Conservation (phyloP, 2,888 invertebrate species). For the Steromphala cineraria region DNA sequence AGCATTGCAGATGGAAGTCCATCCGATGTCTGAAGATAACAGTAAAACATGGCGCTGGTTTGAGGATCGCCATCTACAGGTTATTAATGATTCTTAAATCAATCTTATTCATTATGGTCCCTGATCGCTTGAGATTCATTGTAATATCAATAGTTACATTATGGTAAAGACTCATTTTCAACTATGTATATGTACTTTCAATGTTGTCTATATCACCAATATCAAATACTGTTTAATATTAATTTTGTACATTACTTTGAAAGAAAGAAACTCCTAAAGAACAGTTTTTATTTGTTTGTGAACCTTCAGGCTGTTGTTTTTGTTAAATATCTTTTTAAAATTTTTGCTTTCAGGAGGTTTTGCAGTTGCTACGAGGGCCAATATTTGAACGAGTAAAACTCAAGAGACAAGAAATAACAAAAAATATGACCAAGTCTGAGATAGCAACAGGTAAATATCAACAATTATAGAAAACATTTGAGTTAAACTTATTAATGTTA, state of each 20-base stretch:
- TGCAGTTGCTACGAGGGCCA: not conserved
- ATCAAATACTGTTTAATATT: too few species aligned
- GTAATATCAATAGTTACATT: too few species aligned
- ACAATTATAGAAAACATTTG: not conserved
- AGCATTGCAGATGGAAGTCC: constrained; percentile 40
- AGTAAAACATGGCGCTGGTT: constrained; percentile 6
- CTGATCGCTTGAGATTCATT: not conserved
- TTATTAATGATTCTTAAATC: not conserved
- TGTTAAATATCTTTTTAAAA: not conserved
- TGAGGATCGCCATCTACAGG: constrained; percentile 23
- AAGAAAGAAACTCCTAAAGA: too few species aligned
- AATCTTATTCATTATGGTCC: not conserved
- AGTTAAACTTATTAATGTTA: not conserved
- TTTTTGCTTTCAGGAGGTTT: constrained; percentile 34
- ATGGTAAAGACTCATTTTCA: too few species aligned
- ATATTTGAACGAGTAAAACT: not conserved
- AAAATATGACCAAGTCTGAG: not conserved
- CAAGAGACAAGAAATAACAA: not conserved
- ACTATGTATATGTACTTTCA: too few species aligned
- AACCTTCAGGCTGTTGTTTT: too few species aligned
- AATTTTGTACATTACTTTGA: too few species aligned
- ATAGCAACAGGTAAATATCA: not conserved
- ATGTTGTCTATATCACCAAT: too few species aligned
- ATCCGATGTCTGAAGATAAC: constrained; percentile 27
- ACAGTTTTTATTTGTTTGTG: too few species aligned